Conservation (phyloP, 2,797 vertebrate species). For the Spondyliosoma cantharus region DNA sequence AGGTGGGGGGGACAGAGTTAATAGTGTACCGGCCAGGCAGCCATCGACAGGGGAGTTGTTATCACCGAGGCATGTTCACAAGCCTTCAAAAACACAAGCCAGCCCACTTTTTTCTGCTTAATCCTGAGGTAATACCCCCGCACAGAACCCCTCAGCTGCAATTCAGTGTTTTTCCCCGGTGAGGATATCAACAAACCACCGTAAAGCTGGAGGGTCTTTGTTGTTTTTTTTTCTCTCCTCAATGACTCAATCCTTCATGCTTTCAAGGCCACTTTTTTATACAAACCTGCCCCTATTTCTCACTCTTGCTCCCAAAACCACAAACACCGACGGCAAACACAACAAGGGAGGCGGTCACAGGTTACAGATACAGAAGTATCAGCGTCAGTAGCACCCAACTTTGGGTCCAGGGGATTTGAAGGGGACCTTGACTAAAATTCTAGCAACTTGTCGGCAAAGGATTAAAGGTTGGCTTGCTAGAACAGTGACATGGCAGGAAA, state of each 20-base stretch:
- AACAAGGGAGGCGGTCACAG: slow-evolving; percentile 29
- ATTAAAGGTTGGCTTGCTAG: slow-evolving; percentile 6
- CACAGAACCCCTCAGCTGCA: slow-evolving; percentile 54
- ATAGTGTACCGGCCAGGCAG: slow-evolving; percentile 56
- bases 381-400: slow-evolving; percentile 5
- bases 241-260: slow-evolving; percentile 61
- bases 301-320: slow-evolving; percentile 38
- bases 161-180: slow-evolving; percentile 42
- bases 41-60: slow-evolving; percentile 75
- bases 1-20: slow-evolving; percentile 59
- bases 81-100: slow-evolving; percentile 76
- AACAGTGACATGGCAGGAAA: not conserved
- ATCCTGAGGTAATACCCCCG: slow-evolving; percentile 67
- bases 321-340: slow-evolving; percentile 38
- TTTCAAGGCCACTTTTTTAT: slow-evolving; percentile 68
- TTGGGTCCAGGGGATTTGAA: slow-evolving; percentile 16
- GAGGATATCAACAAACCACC: slow-evolving; percentile 66
- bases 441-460: not conserved
- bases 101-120: slow-evolving; percentile 71
- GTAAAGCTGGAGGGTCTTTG: slow-evolving; percentile 65
- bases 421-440: slow-evolving; percentile 10
- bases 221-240: slow-evolving; percentile 38
- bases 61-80: slow-evolving; percentile 73
- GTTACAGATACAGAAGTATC: too few species aligned
- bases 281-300: slow-evolving; percentile 43